Evolutionary conservation across 1,140 invertebrate genomes (phyloP), one percentile per base, ranked within the genome.

Genomic region (Sitophilus oryzae): DNA sequence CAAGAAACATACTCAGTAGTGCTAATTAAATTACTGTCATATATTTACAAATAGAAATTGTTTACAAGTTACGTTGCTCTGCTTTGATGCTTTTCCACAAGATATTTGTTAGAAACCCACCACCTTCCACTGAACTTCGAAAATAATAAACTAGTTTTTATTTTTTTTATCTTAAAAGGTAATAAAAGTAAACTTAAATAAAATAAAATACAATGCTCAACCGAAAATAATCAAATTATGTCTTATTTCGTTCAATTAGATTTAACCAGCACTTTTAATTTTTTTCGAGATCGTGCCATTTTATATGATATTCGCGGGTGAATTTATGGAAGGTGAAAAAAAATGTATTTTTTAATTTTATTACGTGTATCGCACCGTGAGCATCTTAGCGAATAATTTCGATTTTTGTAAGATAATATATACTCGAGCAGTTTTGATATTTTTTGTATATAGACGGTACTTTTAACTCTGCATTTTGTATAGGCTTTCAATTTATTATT

Each of bases 401-500:
- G 25, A 30, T 30, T 30, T 30, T 30, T 30, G 25, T 30, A 30
- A 30, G 25, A 44, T n/a, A n/a, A n/a, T 30, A 30, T 30, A 30
- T 30, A 30, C 25, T 30, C 25, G 11, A 30, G 53, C 53, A 49
- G 38, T 49, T 56, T 56, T 50, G 53, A 56, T 56, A 56, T 56
- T 56, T 47, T 47, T 56, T 45, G 46, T 56, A 56, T 56, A 56
- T 56, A 56, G 11, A 30, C 11, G 25, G 25, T 30, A 30, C 25
- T 30, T 40, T 37, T 56, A 47, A 40, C 41, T 43, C 53, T 56
- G 53, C 38, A 56, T 56, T 56, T 56, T 56, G 53, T 56, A 56
- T 45, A 56, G 53, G 53, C 53, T 56, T 56, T 50, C 25, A 43
- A 56, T 30, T n/a, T 30, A 30, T 30, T 30, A 30, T 6, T 11